phyloP scores from a whole-genome alignment of 2,797 vertebrate genomes.

The Trichosurus vulpecula region DNA sequence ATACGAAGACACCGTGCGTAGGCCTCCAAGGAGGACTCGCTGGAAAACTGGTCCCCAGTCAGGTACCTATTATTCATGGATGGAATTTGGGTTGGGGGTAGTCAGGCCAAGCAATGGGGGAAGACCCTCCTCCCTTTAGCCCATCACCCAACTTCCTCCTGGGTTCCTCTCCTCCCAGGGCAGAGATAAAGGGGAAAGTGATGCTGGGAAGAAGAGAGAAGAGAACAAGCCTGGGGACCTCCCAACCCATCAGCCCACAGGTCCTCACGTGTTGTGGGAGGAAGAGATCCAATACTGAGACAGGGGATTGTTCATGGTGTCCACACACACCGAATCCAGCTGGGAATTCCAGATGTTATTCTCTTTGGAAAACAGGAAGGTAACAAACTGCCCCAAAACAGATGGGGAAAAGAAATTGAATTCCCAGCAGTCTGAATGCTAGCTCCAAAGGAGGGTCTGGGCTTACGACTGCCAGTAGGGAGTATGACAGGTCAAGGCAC shows the following conservation, averaged over 20 bases:
- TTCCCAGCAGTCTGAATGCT: neutral
- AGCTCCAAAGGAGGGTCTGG: neutral
- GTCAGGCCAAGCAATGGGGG: neutral
- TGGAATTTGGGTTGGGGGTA: neutral
- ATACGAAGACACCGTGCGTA: slow-evolving; percentile 97
- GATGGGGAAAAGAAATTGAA: slow-evolving; percentile 4
- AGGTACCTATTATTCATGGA: slow-evolving; percentile 84
- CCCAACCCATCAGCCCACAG: neutral
- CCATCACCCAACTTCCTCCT: neutral
- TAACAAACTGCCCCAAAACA: slow-evolving; percentile 90
- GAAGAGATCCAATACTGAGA: slow-evolving; percentile 99
- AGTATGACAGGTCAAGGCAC: neutral
- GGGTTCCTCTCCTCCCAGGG: neutral
- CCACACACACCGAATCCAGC: slow-evolving; percentile 91
- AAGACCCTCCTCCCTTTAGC: neutral
- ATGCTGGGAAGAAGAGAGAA: neutral
- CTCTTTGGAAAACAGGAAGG: slow-evolving; percentile 99
- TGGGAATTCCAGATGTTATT: slow-evolving; percentile 95
- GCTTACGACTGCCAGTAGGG: neutral
- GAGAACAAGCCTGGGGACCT: neutral
- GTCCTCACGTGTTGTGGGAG: slow-evolving; percentile 98
- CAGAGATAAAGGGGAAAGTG: neutral
- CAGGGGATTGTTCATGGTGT: slow-evolving; percentile 97
- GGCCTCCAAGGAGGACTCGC: slow-evolving; percentile 98
- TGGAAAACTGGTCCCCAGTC: slow-evolving; percentile 99